A percentile compares a stretch with the other conserved stretches of the same genome.
Conservation (phyloP, 1,140 invertebrate genomes). For the Dreissena rostriformis region DNA sequence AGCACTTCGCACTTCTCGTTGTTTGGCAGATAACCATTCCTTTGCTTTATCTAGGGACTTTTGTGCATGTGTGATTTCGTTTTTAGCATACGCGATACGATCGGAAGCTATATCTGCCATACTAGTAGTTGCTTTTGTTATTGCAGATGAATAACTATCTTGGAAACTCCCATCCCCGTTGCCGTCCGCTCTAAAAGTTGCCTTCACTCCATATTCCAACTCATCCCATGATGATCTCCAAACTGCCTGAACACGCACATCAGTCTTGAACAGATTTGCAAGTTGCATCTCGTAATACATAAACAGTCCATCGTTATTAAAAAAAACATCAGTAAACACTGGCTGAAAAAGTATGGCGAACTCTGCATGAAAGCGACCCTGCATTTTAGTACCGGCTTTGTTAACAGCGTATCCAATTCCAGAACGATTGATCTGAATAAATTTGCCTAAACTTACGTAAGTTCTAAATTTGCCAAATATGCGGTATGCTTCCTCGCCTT, state of each 20-base stretch:
- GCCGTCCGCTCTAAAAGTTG: conserved; percentile 15
- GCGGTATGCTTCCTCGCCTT: no score
- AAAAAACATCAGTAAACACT: conserved; percentile 24
- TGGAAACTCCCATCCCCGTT: neutral
- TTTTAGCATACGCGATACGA: conserved; percentile 14
- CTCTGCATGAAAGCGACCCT: neutral
- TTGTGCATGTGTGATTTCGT: conserved; percentile 3
- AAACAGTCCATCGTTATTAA: neutral
- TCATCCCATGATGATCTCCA: neutral
- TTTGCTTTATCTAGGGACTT: conserved; percentile 8
- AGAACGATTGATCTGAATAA: conserved; percentile 1
- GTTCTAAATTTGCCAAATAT: no score
- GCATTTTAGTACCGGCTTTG: neutral
- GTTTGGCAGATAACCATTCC: conserved; percentile 29
- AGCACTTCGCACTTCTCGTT: neutral
- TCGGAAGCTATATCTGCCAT: conserved; percentile 17
- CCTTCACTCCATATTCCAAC: neutral
- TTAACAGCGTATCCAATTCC: conserved; percentile 10
- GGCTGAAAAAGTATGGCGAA: conserved; percentile 8
- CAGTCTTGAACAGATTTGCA: no score
- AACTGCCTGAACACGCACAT: neutral
- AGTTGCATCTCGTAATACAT: no score
- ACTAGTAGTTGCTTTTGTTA: neutral
- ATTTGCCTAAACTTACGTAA: neutral
- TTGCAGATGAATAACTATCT: conserved; percentile 16